phyloP scores from a whole-genome alignment of 2,888 invertebrate genomes.

The Drosophila atripex region DNA sequence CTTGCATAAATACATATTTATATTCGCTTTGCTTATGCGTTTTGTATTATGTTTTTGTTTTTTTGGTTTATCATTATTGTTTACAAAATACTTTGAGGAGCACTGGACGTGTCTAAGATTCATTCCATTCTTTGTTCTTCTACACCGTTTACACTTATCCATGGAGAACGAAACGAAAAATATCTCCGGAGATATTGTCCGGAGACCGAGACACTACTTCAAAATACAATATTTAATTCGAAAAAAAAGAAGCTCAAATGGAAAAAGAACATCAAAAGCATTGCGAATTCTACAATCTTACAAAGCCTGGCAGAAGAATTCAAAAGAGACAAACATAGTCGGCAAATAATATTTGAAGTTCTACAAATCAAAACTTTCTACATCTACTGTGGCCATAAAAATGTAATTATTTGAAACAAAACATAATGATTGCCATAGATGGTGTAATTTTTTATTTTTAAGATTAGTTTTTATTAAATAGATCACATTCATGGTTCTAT shows the following conservation, averaged over 20 bases:
- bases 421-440: conserved; percentile 29
- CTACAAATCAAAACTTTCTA: conserved; percentile 68
- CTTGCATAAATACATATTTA: conserved; percentile 51
- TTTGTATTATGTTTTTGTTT: conserved; percentile 36
- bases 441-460: conserved; percentile 42
- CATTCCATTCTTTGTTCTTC: conserved; percentile 45
- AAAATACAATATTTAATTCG: conserved; percentile 29
- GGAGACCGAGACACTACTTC: conserved; percentile 20
- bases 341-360: conserved; percentile 35
- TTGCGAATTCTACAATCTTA: conserved; percentile 25
- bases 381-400: conserved; percentile 48
- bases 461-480: conserved; percentile 75
- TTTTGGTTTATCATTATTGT: conserved; percentile 76
- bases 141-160: conserved; percentile 49
- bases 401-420: conserved; percentile 21
- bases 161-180: conserved; percentile 47
- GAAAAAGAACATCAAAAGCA: conserved; percentile 37
- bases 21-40: conserved; percentile 39
- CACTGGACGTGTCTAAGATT: conserved; percentile 83
- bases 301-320: conserved; percentile 22
- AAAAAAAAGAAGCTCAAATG: conserved; percentile 18
- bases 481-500: conserved; percentile 83
- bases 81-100: conserved; percentile 82
- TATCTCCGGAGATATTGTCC: conserved; percentile 10
- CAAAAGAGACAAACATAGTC: not conserved